Percentiles rank a stretch among this genome's conserved stretches.
These are phyloP conservation scores for Gadus macrocephalus DNA, from an alignment of 2,113 vertebrate species.

Conservation along the genomic window DNA sequence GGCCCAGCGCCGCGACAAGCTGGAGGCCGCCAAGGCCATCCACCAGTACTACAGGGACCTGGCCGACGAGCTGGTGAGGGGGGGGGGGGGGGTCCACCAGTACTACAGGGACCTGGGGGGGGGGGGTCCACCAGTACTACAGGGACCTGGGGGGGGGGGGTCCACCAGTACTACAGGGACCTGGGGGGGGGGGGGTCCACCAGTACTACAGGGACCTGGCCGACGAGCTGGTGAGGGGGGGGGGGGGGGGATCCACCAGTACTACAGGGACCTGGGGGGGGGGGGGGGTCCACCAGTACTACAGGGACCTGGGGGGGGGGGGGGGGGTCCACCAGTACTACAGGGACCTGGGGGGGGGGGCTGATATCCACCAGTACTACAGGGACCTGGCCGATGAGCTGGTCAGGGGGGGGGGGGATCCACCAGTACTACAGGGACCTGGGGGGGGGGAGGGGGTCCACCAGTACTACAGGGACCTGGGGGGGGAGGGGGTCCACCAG, in stretches of 20 bases:
- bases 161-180: slow-evolving; percentile 87
- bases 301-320: slow-evolving; percentile 78
- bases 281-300: slow-evolving; percentile 77
- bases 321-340: slow-evolving; percentile 78
- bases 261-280: slow-evolving; percentile 82
- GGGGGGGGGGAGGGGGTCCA: slow-evolving; percentile 65
- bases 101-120: slow-evolving; percentile 81
- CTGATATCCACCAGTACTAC: slow-evolving; percentile 86
- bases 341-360: slow-evolving; percentile 74
- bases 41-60: slow-evolving; percentile 89
- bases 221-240: slow-evolving; percentile 81
- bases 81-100: slow-evolving; percentile 70
- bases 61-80: slow-evolving; percentile 85
- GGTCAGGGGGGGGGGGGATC: slow-evolving; percentile 67
- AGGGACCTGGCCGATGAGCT: slow-evolving; percentile 89
- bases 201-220: slow-evolving; percentile 89
- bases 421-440: slow-evolving; percentile 89
- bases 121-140: slow-evolving; percentile 79
- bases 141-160: slow-evolving; percentile 74
- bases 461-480: slow-evolving; percentile 87
- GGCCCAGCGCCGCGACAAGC: slow-evolving; percentile 77
- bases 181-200: slow-evolving; percentile 68
- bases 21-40: slow-evolving; percentile 79
- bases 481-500: slow-evolving; percentile 69
- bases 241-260: slow-evolving; percentile 76